These are phyloP conservation scores for Bemisia tabaci DNA, from an alignment of 1,140 invertebrate genomes.

Conservation along the genomic window DNA sequence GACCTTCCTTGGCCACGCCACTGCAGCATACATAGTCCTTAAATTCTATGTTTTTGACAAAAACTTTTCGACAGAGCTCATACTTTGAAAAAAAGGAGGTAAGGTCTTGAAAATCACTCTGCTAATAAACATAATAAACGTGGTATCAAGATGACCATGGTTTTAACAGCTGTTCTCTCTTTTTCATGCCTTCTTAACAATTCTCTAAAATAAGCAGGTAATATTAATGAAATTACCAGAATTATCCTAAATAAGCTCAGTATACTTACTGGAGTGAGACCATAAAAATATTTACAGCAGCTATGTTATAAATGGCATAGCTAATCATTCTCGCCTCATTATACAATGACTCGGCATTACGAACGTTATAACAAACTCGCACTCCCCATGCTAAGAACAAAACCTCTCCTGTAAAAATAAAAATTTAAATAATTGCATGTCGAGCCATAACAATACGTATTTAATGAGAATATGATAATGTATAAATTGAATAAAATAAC, in stretches of 20 bases:
- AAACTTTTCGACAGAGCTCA: too few relatives aligned
- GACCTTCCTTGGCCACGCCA: too few relatives aligned
- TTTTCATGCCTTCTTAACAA: background rate
- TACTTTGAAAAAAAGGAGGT: too few relatives aligned
- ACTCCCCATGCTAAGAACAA: conserved; percentile 82
- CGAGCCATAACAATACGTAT: too few relatives aligned
- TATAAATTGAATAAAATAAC: too few relatives aligned
- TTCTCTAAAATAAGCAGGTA: background rate
- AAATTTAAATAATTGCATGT: too few relatives aligned
- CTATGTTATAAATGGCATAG: conserved; percentile 88
- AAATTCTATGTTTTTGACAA: too few relatives aligned
- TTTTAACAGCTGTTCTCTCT: background rate
- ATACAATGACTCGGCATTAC: conserved; percentile 81
- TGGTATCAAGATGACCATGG: background rate
- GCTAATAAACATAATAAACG: background rate
- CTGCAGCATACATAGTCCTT: too few relatives aligned
- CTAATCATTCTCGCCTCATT: conserved; percentile 85
- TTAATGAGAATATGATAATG: too few relatives aligned
- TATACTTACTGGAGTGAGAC: conserved; percentile 76
- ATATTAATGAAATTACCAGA: background rate
- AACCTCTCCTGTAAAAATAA: conserved; percentile 54
- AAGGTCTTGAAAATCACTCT: too few relatives aligned
- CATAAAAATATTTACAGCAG: conserved; percentile 78
- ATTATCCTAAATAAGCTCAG: background rate
- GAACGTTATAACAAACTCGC: conserved; percentile 74